phyloP scores from a whole-genome alignment of 2,797 vertebrate species.

The Trichosurus vulpecula region DNA sequence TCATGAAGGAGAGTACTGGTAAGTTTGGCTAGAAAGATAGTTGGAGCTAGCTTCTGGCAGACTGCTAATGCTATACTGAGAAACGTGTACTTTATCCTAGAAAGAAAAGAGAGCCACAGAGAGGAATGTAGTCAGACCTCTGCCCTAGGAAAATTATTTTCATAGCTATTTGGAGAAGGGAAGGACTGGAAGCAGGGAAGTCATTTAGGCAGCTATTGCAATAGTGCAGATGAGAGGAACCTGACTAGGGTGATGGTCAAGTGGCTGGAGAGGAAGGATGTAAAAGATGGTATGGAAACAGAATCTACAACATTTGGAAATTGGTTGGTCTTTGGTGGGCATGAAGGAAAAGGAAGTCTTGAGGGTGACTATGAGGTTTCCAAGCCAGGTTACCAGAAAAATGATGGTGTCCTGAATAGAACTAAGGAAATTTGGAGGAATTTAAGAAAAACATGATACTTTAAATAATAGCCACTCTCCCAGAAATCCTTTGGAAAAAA shows the following conservation, averaged over 20 bases:
- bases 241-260: background rate
- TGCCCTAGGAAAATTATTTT: too few species aligned
- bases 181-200: too few species aligned
- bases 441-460: background rate
- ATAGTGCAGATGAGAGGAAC: background rate
- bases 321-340: background rate
- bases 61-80: background rate
- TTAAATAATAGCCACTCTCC: background rate
- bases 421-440: background rate
- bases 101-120: background rate
- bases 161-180: too few species aligned
- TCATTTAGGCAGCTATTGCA: background rate
- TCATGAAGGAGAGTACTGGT: background rate
- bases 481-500: background rate
- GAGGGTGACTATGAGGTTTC: background rate
- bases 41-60: background rate
- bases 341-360: background rate
- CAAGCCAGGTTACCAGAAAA: background rate
- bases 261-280: background rate
- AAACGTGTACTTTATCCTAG: background rate
- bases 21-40: background rate
- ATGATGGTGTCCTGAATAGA: background rate
- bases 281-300: background rate
- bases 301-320: background rate
- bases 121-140: too few species aligned